Percentiles rank a stretch among this genome's conserved stretches.
phyloP scores from a whole-genome alignment of 2,113 vertebrate genomes.

The Dicentrarchus labrax region DNA sequence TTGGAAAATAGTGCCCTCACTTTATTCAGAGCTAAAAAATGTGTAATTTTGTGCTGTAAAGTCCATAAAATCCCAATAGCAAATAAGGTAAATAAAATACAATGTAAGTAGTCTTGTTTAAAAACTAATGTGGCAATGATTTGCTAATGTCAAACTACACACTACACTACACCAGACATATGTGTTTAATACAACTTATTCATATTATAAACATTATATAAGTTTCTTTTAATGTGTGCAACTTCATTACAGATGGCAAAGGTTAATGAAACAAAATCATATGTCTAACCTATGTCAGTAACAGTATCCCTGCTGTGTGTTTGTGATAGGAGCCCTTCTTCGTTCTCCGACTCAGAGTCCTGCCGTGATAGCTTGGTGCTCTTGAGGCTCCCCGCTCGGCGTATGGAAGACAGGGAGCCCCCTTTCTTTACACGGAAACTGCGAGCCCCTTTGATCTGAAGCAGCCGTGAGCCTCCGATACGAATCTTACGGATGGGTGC shows the following conservation, averaged over 20 bases:
- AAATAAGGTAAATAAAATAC: too few relatives aligned
- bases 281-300: conserved; percentile 92
- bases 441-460: conserved; percentile 99
- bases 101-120: too few relatives aligned
- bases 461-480: conserved; percentile 96
- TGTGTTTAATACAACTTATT: too few relatives aligned
- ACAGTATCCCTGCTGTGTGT: conserved; percentile 99
- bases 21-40: too few relatives aligned
- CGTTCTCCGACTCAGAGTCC: conserved; percentile 99
- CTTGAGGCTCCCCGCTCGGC: conserved; percentile 97
- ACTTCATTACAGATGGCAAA: not conserved
- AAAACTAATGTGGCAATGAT: too few relatives aligned
- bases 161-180: too few relatives aligned
- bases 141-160: too few relatives aligned
- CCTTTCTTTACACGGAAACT: conserved; percentile 99
- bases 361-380: conserved; percentile 98
- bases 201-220: too few relatives aligned
- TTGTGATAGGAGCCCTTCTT: conserved; percentile 95
- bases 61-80: too few relatives aligned
- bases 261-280: not conserved
- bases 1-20: too few relatives aligned
- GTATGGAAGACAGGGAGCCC: conserved; percentile 97
- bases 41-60: too few relatives aligned
- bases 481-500: conserved; percentile 95
- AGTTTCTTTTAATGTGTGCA: too few relatives aligned